These are phyloP conservation scores for Lycodopsis pacificus DNA, from an alignment of 2,797 vertebrate genomes.

Conservation along the genomic window DNA sequence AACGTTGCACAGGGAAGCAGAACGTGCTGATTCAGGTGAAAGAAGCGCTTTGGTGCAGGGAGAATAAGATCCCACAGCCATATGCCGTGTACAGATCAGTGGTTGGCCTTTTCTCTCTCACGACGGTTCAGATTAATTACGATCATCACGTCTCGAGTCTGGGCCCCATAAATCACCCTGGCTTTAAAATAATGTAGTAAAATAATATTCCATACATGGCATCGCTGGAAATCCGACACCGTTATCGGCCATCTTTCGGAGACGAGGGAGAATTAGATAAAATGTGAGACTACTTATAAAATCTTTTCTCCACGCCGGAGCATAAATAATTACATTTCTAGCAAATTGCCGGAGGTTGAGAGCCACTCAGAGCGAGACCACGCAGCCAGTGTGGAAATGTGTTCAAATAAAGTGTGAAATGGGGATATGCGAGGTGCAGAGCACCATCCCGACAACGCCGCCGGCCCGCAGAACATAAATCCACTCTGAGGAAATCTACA, in stretches of 20 bases:
- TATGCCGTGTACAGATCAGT: constrained; percentile 78
- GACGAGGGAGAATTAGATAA: constrained; percentile 71
- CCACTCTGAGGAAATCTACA: constrained; percentile 69
- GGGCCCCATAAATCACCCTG: constrained; percentile 83
- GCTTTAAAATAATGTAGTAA: constrained; percentile 84
- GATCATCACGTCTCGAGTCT: constrained; percentile 78
- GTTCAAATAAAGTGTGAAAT: constrained; percentile 66
- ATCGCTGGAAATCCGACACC: constrained; percentile 55
- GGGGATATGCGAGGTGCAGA: constrained; percentile 22
- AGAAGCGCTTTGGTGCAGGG: constrained; percentile 74
- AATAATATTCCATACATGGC: constrained; percentile 75
- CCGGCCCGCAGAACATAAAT: constrained; percentile 56
- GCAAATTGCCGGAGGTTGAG: constrained; percentile 67
- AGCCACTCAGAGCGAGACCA: constrained; percentile 50
- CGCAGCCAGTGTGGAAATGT: constrained; percentile 30
- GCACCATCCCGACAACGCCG: not conserved
- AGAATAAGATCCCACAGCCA: constrained; percentile 79
- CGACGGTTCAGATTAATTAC: constrained; percentile 85
- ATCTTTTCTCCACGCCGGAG: constrained; percentile 60
- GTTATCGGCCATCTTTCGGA: constrained; percentile 72
- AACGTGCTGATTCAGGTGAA: constrained; percentile 81
- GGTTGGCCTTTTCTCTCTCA: constrained; percentile 79
- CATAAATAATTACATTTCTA: constrained; percentile 78
- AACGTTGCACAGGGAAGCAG: constrained; percentile 48
- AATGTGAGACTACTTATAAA: constrained; percentile 69